Conservation (phyloP, 2,888 invertebrate genomes). For the Drosophila hamatofila region DNA sequence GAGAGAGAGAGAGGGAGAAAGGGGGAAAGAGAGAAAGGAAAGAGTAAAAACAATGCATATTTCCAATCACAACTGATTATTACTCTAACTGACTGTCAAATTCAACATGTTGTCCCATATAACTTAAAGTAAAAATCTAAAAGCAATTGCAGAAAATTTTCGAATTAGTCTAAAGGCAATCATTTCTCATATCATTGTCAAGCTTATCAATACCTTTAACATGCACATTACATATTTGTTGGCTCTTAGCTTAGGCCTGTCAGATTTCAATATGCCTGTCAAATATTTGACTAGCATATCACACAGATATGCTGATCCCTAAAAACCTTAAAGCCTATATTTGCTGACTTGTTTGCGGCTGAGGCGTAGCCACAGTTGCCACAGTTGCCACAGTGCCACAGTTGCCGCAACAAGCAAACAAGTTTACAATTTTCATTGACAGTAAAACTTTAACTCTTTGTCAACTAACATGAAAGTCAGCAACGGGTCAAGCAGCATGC, state of each 20-base stretch:
- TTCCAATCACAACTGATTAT: neutral
- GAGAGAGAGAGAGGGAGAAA: too few species aligned
- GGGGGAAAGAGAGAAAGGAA: accelerated
- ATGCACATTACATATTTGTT: neutral
- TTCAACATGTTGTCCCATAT: too few species aligned
- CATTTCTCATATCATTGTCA: neutral
- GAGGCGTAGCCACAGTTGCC: neutral
- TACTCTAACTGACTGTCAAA: neutral
- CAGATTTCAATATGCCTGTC: neutral
- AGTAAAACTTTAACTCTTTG: constrained; percentile 10
- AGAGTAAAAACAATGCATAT: too few species aligned
- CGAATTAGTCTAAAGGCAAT: neutral
- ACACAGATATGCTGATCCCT: neutral
- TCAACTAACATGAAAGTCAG: constrained; percentile 10
- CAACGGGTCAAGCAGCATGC: neutral
- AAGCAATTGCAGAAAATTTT: neutral
- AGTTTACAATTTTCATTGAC: constrained; percentile 5
- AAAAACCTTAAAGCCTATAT: constrained; percentile 5
- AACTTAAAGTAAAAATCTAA: neutral
- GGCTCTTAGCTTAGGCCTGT: neutral
- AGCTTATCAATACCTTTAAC: neutral
- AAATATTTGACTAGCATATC: constrained; percentile 3
- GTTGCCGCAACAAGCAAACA: constrained; percentile 6
- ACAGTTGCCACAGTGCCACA: neutral
- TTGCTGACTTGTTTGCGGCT: constrained; percentile 4